phyloP scores from a whole-genome alignment of 2,797 vertebrate genomes.

The Craterocephalus amniculus region DNA sequence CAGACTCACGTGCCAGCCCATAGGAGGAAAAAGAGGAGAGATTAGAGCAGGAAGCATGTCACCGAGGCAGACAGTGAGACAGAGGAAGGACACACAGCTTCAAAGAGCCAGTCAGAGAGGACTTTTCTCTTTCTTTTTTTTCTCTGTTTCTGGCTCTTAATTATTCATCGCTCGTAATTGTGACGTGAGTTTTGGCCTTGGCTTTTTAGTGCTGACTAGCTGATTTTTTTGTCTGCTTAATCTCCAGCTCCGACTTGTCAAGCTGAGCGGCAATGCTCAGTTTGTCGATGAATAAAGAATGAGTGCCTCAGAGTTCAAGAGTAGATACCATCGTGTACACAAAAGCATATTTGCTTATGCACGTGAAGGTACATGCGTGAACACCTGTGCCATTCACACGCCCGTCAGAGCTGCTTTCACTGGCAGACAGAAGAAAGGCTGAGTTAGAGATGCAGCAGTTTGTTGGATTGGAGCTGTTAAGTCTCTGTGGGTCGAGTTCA shows the following conservation, averaged over 20 bases:
- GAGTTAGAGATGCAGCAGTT: conserved; percentile 32
- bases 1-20: conserved; percentile 36
- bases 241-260: conserved; percentile 39
- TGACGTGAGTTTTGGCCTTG: conserved; percentile 46
- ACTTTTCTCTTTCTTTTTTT: conserved; percentile 33
- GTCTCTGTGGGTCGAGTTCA: conserved; percentile 43
- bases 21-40: conserved; percentile 25
- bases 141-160: conserved; percentile 60
- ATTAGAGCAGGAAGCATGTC: not conserved
- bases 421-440: conserved; percentile 20
- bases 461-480: conserved; percentile 25
- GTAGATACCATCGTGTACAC: conserved; percentile 5
- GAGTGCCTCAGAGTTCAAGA: conserved; percentile 31
- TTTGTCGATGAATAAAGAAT: conserved; percentile 58
- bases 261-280: conserved; percentile 4
- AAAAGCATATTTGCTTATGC: conserved; percentile 16
- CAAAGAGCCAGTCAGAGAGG: conserved; percentile 25
- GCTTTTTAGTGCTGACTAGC: conserved; percentile 39
- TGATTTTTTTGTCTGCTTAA: conserved; percentile 25
- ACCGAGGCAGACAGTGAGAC: conserved; percentile 5
- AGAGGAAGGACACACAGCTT: conserved; percentile 16
- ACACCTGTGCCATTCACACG: conserved; percentile 31
- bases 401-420: conserved; percentile 41
- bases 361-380: not conserved
- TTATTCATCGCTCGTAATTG: conserved; percentile 67